Base-by-base conservation (phyloP, 2,797 vertebrate genomes). In the Mormyrops attenuatus region DNA sequence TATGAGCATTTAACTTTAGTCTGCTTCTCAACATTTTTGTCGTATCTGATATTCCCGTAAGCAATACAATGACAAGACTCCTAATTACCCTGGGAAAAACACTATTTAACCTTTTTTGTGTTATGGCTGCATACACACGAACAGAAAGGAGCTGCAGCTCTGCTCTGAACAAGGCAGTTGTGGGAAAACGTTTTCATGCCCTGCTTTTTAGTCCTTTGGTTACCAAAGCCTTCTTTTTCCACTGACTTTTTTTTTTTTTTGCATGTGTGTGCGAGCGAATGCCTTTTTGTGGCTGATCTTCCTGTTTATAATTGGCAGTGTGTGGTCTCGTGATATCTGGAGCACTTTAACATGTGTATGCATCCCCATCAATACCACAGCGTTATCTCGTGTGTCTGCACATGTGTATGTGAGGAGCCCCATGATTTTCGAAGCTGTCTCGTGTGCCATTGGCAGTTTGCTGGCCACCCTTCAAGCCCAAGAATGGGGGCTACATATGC, bases 401-500 rank as follows among this genome's bases (percentile, higher is more conserved):
- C 20, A 17, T 50, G 82, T 85, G 11, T 52, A 13, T 87, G 30
- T 5, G 26, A 1, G 85, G 4, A 34, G 1, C 17, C 38, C 41
- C 26, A 5, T 73, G 2, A 30, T 89, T 20, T 9, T 66, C n/a
- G 15, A 53, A 50, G 57, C 44, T 57, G 38, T 55, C 47, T 52
- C 66, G 57, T 44, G 60, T 89, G 63, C 60, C 26, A 52, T 92
- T 91, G 52, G 13, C 93, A 99, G 98, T 97, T 91, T 99, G 98
- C 93, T 96, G 96, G 26, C 97, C 97, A 52, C 99, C 99, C 2
- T 97, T 97, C 0, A 96, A 97, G 90, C 98, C 98, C 50, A 98
- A 99, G 94, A 99, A 99, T 90, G 98, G 99, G 63, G 98, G 97
- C 91, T 99, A 98, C 93, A 96, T 97, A 91, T 99, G 99, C 92